These are phyloP conservation scores for Hypothenemus hampei DNA, from an alignment of 1,140 invertebrate species.

Conservation along the genomic window DNA sequence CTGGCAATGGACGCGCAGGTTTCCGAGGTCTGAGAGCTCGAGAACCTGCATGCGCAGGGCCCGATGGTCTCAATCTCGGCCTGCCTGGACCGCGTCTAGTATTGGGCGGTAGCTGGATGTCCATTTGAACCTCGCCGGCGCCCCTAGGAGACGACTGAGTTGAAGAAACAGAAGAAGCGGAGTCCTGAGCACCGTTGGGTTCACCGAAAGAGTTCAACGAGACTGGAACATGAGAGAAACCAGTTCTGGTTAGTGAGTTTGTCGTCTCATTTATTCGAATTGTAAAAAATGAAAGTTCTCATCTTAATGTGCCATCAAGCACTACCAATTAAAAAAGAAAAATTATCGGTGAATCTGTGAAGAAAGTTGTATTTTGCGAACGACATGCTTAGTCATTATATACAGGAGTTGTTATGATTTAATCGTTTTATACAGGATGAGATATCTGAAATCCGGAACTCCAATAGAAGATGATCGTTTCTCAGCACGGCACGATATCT, in stretches of 20 bases:
- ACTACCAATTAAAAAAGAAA: slow-evolving; percentile 1
- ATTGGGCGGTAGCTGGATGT: slow-evolving; percentile 9
- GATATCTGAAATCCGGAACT: too few species aligned
- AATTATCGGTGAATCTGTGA: background rate
- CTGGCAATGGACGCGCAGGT: slow-evolving; percentile 55
- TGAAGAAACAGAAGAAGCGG: slow-evolving; percentile 29
- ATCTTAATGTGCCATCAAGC: slow-evolving; percentile 7
- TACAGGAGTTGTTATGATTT: background rate
- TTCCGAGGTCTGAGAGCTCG: slow-evolving; percentile 52
- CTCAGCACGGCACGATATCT: too few species aligned
- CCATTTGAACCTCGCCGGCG: slow-evolving; percentile 14
- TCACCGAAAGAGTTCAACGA: slow-evolving; percentile 18
- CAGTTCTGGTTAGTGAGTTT: too few species aligned
- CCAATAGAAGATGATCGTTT: too few species aligned
- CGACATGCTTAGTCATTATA: background rate
- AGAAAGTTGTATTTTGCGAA: background rate
- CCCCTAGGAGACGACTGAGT: slow-evolving; percentile 29
- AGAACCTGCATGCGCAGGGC: slow-evolving; percentile 56
- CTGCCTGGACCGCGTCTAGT: slow-evolving; percentile 66
- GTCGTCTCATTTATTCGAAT: background rate
- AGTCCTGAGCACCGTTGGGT: slow-evolving; percentile 18
- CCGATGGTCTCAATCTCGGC: slow-evolving; percentile 62
- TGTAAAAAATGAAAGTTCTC: background rate
- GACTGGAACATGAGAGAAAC: too few species aligned
- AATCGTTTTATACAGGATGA: too few species aligned